phyloP scores from a whole-genome alignment of 2,113 vertebrate species.

The Poeciliopsis retropinna region DNA sequence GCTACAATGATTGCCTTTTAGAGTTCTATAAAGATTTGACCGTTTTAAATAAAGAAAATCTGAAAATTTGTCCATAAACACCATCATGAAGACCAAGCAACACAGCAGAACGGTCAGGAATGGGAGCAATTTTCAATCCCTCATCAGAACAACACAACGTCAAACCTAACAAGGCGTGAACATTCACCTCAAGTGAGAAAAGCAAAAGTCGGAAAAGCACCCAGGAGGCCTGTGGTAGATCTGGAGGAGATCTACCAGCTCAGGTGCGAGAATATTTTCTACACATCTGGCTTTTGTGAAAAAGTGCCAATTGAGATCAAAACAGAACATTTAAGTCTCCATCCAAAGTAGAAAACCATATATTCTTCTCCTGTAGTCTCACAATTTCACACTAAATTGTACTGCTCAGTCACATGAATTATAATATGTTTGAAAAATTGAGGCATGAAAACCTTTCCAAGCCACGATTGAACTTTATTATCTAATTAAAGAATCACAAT shows the following conservation, averaged over 20 bases:
- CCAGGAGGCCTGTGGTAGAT: too few relatives aligned
- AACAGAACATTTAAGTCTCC: background rate
- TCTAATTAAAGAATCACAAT: constrained; percentile 3
- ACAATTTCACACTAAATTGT: background rate
- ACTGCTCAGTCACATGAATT: background rate
- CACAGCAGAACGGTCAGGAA: background rate
- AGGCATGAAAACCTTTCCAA: background rate
- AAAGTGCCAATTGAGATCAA: too few relatives aligned
- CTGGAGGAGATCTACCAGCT: too few relatives aligned
- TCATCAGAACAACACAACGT: too few relatives aligned
- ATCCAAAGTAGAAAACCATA: background rate
- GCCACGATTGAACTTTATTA: background rate
- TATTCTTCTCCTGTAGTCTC: background rate
- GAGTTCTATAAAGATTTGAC: background rate
- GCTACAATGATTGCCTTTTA: background rate
- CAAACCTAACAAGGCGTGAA: too few relatives aligned
- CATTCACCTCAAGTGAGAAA: too few relatives aligned
- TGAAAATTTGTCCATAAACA: background rate
- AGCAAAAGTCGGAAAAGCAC: too few relatives aligned
- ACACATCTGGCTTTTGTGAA: too few relatives aligned
- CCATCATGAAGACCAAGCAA: background rate
- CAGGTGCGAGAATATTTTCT: too few relatives aligned
- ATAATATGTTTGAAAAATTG: too few relatives aligned
- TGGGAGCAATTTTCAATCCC: background rate
- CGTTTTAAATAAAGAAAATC: background rate